Evolutionary conservation across 2,797 vertebrate species (phyloP).

Genomic region (Clarias pachynema): DNA sequence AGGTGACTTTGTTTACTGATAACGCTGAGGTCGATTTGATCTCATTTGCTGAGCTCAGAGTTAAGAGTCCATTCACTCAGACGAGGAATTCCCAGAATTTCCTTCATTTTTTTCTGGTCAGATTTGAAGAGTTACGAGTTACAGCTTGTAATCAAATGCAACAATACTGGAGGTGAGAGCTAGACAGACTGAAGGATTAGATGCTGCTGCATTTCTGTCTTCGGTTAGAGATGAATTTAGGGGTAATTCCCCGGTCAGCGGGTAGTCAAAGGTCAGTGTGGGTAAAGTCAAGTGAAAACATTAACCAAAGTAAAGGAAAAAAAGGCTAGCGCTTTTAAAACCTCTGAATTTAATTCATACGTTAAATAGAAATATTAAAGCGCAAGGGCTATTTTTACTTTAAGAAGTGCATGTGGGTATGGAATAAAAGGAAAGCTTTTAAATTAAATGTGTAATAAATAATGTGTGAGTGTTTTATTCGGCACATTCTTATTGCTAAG

Average conservation of each 20-base stretch:
- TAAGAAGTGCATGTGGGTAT: background rate
- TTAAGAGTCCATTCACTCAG: background rate
- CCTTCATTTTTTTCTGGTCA: background rate
- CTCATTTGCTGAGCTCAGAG: background rate
- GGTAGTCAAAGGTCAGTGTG: background rate
- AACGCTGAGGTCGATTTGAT: background rate
- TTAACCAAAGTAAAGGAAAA: background rate
- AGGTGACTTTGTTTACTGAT: background rate
- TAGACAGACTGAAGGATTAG: background rate
- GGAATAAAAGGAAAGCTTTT: background rate
- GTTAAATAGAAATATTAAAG: background rate
- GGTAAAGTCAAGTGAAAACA: background rate
- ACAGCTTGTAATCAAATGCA: background rate
- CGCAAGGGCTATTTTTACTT: background rate
- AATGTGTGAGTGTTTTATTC: background rate
- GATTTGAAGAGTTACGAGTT: background rate
- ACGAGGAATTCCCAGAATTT: background rate
- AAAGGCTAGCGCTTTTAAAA: background rate
- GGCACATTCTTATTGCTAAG: background rate
- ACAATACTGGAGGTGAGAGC: background rate
- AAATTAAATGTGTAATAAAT: background rate
- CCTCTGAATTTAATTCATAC: background rate
- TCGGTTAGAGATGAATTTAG: too few species aligned
- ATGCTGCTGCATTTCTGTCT: background rate
- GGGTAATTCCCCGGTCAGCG: background rate